A percentile compares a stretch with the other conserved stretches of the same genome.
Conservation (phyloP, 2,888 invertebrate genomes). For the Clepsis dumicolana region DNA sequence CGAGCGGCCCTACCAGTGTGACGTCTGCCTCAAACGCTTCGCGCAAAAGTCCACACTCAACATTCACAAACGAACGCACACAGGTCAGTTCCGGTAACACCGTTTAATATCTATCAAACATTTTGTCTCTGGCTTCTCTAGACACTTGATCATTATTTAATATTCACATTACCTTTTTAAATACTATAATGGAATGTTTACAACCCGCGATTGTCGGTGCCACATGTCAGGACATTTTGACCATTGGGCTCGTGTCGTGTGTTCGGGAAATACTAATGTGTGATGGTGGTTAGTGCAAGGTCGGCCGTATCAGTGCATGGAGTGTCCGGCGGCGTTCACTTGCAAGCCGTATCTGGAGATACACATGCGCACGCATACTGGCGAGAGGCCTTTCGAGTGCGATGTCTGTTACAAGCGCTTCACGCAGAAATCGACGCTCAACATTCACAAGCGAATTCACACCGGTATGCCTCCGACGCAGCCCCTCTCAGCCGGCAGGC, state of each 20-base stretch:
- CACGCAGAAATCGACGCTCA: slow-evolving; percentile 87
- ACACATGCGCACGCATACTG: slow-evolving; percentile 87
- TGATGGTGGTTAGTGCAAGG: slow-evolving; percentile 77
- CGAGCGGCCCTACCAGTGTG: slow-evolving; percentile 88
- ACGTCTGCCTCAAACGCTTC: slow-evolving; percentile 92
- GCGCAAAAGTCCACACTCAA: slow-evolving; percentile 93
- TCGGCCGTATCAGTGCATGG: slow-evolving; percentile 85
- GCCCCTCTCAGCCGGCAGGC: slow-evolving; percentile 17
- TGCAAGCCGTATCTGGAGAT: slow-evolving; percentile 88
- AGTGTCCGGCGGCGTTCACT: slow-evolving; percentile 87
- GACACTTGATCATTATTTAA: slow-evolving; percentile 44
- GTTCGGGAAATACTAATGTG: slow-evolving; percentile 42
- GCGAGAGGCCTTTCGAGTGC: slow-evolving; percentile 86
- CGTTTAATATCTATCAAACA: slow-evolving; percentile 30
- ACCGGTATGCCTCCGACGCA: slow-evolving; percentile 74
- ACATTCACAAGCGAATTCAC: slow-evolving; percentile 87
- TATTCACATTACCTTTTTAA: slow-evolving; percentile 28
- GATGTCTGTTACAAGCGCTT: slow-evolving; percentile 86
- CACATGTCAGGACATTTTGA: slow-evolving; percentile 62
- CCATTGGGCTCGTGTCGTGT: slow-evolving; percentile 46
- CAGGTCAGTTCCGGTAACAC: slow-evolving; percentile 74
- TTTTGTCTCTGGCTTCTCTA: slow-evolving; percentile 38
- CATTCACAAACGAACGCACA: slow-evolving; percentile 93
- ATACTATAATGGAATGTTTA: slow-evolving; percentile 11
- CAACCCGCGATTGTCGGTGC: slow-evolving; percentile 78